These are phyloP conservation scores for Hiodon tergisus DNA, from an alignment of 2,113 vertebrate genomes.

Conservation along the genomic window DNA sequence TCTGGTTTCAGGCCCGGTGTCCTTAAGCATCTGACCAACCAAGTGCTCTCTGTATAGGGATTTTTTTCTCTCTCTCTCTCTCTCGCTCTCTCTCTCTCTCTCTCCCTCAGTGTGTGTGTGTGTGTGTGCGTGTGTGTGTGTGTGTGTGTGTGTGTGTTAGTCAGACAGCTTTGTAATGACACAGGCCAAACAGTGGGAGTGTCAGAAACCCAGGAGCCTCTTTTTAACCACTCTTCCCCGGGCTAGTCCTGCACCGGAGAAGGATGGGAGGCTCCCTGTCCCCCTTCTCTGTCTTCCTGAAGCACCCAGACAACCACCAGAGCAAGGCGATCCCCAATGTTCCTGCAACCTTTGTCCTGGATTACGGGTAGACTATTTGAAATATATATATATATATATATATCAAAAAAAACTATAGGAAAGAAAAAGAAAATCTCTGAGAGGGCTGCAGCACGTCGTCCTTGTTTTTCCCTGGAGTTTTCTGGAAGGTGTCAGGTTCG, in stretches of 20 bases:
- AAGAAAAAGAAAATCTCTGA: conserved; percentile 10
- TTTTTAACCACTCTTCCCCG: background rate
- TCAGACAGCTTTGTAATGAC: background rate
- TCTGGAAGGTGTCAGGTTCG: background rate
- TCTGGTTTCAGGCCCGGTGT: too few relatives aligned
- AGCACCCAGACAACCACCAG: background rate
- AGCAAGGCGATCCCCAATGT: conserved; percentile 23
- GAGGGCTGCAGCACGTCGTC: conserved; percentile 26
- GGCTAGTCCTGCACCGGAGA: background rate
- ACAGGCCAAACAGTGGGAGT: background rate
- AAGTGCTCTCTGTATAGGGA: background rate
- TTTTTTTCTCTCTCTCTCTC: background rate
- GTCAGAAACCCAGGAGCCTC: too few relatives aligned
- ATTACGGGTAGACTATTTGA: conserved; percentile 15
- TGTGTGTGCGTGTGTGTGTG: background rate
- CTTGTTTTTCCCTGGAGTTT: conserved; percentile 7
- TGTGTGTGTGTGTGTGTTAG: background rate
- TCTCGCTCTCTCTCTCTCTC: background rate
- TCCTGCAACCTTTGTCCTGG: conserved; percentile 35
- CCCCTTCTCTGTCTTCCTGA: background rate
- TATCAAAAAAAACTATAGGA: conserved; percentile 14
- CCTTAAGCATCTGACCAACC: background rate
- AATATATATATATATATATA: conserved; percentile 21
- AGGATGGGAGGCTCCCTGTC: background rate
- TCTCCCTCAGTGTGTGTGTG: background rate